These are phyloP conservation scores for Merodon equestris DNA, from an alignment of 2,888 invertebrate species.

Conservation along the genomic window DNA sequence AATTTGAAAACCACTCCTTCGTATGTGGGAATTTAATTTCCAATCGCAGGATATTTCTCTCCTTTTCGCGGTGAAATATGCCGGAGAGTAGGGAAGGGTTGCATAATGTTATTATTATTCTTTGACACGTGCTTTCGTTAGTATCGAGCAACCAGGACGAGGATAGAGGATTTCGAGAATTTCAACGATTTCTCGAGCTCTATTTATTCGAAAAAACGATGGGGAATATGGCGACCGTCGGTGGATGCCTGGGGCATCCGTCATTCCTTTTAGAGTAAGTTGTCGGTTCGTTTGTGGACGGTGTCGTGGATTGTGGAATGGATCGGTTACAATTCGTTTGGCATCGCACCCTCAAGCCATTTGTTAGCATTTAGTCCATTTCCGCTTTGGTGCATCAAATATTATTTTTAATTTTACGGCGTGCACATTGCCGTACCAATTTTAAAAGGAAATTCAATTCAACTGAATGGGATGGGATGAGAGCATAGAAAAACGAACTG, in stretches of 20 bases:
- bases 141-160: slow-evolving; percentile 30
- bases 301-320: too few species aligned
- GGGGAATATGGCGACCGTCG: background rate
- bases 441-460: slow-evolving; percentile 59
- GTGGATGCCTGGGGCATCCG: slow-evolving; percentile 19
- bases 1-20: slow-evolving; percentile 36
- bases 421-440: slow-evolving; percentile 17
- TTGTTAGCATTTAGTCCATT: slow-evolving; percentile 49
- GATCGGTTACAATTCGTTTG: slow-evolving; percentile 65
- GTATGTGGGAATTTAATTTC: slow-evolving; percentile 54
- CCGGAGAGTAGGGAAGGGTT: slow-evolving; percentile 42
- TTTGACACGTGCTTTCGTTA: slow-evolving; percentile 63
- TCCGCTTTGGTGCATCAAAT: slow-evolving; percentile 56
- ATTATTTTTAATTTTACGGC: slow-evolving; percentile 64
- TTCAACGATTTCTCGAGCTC: slow-evolving; percentile 26
- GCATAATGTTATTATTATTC: slow-evolving; percentile 66
- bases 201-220: slow-evolving; percentile 48
- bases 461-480: slow-evolving; percentile 1
- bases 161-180: background rate
- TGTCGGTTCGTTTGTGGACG: background rate
- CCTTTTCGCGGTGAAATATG: slow-evolving; percentile 49
- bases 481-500: too few species aligned
- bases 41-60: slow-evolving; percentile 52
- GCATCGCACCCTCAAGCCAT: slow-evolving; percentile 57
- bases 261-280: slow-evolving; percentile 2